A percentile compares a stretch with the other conserved stretches of the same genome.
Conservation (phyloP, 2,113 vertebrate genomes). For the Notechis scutatus region DNA sequence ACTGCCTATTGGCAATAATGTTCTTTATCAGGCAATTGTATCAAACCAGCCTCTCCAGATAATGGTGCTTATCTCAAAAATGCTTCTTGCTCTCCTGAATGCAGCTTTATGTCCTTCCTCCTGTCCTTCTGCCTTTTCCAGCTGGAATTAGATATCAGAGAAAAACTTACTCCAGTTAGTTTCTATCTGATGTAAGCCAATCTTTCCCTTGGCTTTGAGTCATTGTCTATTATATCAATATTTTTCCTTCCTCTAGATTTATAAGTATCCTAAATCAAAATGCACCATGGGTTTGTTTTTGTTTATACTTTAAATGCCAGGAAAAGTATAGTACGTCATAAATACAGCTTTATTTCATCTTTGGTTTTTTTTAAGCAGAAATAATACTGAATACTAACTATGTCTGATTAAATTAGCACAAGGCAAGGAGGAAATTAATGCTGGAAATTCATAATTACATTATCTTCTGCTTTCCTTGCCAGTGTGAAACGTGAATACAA, state of each 20-base stretch:
- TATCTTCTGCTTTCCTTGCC: background rate
- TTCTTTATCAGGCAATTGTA: constrained; percentile 53
- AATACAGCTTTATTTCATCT: background rate
- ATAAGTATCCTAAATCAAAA: constrained; percentile 1
- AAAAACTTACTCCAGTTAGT: constrained; percentile 53
- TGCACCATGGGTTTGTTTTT: background rate
- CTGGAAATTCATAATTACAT: background rate
- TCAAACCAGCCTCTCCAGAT: constrained; percentile 52
- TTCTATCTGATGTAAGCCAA: constrained; percentile 55
- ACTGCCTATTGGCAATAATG: constrained; percentile 38
- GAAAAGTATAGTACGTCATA: background rate
- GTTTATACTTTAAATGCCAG: background rate
- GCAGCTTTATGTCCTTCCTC: constrained; percentile 44
- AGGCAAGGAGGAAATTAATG: background rate
- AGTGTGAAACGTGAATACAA: background rate
- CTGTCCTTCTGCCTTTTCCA: constrained; percentile 45
- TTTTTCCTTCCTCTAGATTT: constrained; percentile 39
- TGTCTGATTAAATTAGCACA: background rate
- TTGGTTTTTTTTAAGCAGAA: background rate
- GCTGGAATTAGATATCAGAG: constrained; percentile 59
- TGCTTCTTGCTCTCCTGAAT: constrained; percentile 51
- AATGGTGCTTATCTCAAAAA: constrained; percentile 25
- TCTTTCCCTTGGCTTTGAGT: constrained; percentile 49
- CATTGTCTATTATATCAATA: constrained; percentile 47
- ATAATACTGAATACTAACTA: background rate